Evolutionary conservation across 2,888 invertebrate species (phyloP), one percentile per base, ranked within the genome.

Genomic region (Eristalinus sepulchralis): DNA sequence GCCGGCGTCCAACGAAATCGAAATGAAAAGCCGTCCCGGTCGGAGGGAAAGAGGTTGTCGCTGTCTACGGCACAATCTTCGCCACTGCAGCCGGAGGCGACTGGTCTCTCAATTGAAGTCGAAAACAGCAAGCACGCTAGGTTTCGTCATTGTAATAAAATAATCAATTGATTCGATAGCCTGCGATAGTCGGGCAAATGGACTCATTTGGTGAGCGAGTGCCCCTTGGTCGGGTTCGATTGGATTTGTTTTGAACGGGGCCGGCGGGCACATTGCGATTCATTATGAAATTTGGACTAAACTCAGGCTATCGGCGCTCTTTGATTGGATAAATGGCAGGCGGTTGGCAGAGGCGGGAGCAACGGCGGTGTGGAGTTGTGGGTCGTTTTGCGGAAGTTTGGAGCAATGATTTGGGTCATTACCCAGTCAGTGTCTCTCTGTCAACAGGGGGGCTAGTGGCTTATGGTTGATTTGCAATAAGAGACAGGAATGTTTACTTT

Each of bases 141-240:
- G 81, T 85, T 81, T 77, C 76, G 67, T 81, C 68, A 85, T 77
- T n/a, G 77, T 81, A 85, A 81, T 81, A 72, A 81, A 81, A 76
- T 80, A 84, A 72, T 84, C 72, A 76, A 67, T 85, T 70, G 81
- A 24, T 34, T 63, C 72, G 81, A 85, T 81, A 77, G 47, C n/a
- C 39, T n/a, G 39, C 39, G 1, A n/a, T 47, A 85, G 76, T 81
- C 72, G 53, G 71, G 71, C 76, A 55, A 83, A 79, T 80, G 83
- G 66, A 67, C 36, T 71, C 66, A 55, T 75, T 70, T 79, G 64
- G 64, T 24, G 27, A 24, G 24, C 59, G 31, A 60, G 24, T 27
- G 60, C 9, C 27, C 60, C 57, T 73, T 64, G 11, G 62, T 39
- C 31, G 11, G 33, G 34, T n/a, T 59, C 64, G 72, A 62, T 47